phyloP scores from a whole-genome alignment of 2,888 invertebrate genomes.

The Ophonus ardosiacus region DNA sequence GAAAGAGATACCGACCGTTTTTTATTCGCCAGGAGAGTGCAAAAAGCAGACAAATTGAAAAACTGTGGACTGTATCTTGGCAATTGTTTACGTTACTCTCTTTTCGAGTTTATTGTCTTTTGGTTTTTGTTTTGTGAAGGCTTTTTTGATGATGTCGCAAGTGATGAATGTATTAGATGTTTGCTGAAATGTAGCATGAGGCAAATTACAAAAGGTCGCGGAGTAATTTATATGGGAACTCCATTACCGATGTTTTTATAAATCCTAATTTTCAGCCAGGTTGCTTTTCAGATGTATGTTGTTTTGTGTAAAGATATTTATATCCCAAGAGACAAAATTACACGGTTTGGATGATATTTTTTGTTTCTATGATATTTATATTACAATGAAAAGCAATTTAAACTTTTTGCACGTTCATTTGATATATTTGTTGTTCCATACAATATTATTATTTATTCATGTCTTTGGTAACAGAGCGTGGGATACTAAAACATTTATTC shows the following conservation, averaged over 20 bases:
- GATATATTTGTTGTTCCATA: background rate
- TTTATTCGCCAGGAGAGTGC: slow-evolving; percentile 16
- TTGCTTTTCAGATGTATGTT: slow-evolving; percentile 40
- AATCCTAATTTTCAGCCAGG: slow-evolving; percentile 62
- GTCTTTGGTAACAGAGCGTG: background rate
- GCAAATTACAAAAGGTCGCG: slow-evolving; percentile 33
- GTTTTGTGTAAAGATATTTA: slow-evolving; percentile 13
- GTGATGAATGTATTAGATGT: slow-evolving; percentile 50
- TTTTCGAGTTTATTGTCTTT: slow-evolving; percentile 46
- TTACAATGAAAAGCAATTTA: slow-evolving; percentile 15
- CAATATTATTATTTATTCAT: background rate
- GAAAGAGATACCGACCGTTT: slow-evolving; percentile 30
- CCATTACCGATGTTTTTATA: slow-evolving; percentile 59
- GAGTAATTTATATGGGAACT: slow-evolving; percentile 60
- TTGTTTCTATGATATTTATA: slow-evolving; percentile 14
- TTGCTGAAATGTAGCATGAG: slow-evolving; percentile 6
- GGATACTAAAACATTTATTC: background rate
- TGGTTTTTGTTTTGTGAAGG: slow-evolving; percentile 26
- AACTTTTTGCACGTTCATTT: slow-evolving; percentile 13
- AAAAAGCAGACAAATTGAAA: slow-evolving; percentile 47
- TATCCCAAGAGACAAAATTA: slow-evolving; percentile 17
- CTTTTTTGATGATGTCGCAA: slow-evolving; percentile 17
- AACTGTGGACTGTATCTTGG: slow-evolving; percentile 11
- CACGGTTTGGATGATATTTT: slow-evolving; percentile 7
- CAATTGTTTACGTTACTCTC: slow-evolving; percentile 47